These are phyloP conservation scores for Dynastes maya DNA, from an alignment of 2,888 invertebrate genomes.

Conservation along the genomic window DNA sequence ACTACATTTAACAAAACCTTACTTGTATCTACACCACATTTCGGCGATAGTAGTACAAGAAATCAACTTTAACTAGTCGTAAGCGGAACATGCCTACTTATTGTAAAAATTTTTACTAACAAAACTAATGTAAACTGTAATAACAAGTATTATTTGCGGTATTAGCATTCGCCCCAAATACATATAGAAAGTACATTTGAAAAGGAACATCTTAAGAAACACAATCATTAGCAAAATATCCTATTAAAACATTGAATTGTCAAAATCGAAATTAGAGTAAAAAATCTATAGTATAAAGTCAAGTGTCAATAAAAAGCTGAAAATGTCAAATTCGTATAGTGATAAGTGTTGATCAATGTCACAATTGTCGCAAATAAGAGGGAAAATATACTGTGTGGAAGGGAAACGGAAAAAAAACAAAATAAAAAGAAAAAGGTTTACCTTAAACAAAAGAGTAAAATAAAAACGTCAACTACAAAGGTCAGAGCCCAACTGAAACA, in stretches of 20 bases:
- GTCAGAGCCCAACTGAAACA: conserved; percentile 69
- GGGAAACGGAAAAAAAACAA: conserved; percentile 59
- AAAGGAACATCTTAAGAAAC: conserved; percentile 39
- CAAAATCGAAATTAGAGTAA: conserved; percentile 39
- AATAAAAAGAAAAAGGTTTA: conserved; percentile 57
- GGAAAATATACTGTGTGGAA: conserved; percentile 53
- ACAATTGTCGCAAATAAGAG: conserved; percentile 53
- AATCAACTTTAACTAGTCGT: not conserved
- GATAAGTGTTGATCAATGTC: conserved; percentile 51
- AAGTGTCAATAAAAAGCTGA: conserved; percentile 43
- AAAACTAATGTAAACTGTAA: not conserved
- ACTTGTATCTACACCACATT: too few species aligned
- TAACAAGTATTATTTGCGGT: conserved; percentile 16
- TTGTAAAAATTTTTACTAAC: not conserved
- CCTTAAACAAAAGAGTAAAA: conserved; percentile 63
- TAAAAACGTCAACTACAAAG: conserved; percentile 66
- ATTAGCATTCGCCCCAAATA: conserved; percentile 5
- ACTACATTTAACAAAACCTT: too few species aligned
- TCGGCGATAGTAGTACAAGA: too few species aligned
- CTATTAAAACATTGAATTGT: conserved; percentile 42
- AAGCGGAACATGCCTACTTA: not conserved
- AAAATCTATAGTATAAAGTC: conserved; percentile 31
- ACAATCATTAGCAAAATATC: conserved; percentile 47
- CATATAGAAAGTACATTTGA: conserved; percentile 28
- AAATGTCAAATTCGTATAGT: conserved; percentile 35